Conservation (phyloP, 2,888 invertebrate species). For the Formica aserva region DNA sequence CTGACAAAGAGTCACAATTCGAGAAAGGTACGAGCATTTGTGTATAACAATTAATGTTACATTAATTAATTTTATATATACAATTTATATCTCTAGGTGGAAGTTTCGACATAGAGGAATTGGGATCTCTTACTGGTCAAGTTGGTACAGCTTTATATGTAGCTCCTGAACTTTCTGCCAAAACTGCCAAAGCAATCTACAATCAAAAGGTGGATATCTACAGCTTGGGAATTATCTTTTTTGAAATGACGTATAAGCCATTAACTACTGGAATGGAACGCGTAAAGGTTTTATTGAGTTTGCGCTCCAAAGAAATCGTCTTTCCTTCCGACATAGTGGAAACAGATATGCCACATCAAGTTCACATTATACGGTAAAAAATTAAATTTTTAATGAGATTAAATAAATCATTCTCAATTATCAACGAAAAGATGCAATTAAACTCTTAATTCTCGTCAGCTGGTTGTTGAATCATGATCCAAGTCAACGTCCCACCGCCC, state of each 20-base stretch:
- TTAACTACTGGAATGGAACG: conserved; percentile 96
- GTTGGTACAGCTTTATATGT: conserved; percentile 98
- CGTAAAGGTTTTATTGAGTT: conserved; percentile 90
- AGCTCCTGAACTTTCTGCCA: conserved; percentile 95
- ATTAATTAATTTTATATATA: background rate
- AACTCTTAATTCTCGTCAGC: conserved; percentile 77
- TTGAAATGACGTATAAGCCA: conserved; percentile 97
- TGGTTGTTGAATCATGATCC: conserved; percentile 96
- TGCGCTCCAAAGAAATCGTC: conserved; percentile 90
- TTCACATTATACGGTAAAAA: conserved; percentile 88
- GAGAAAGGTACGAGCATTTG: conserved; percentile 76
- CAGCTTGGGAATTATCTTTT: conserved; percentile 95
- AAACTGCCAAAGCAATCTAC: conserved; percentile 91
- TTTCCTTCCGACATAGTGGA: conserved; percentile 91
- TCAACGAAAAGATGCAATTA: conserved; percentile 55
- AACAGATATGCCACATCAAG: conserved; percentile 88
- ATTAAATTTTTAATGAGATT: background rate
- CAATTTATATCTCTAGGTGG: conserved; percentile 72
- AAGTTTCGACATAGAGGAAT: conserved; percentile 81
- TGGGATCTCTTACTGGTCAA: conserved; percentile 90
- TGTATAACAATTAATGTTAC: background rate
- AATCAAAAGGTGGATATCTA: conserved; percentile 94
- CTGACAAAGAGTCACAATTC: conserved; percentile 77
- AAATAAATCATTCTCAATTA: background rate
- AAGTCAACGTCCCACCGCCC: conserved; percentile 93